A percentile compares a stretch with the other conserved stretches of the same genome.
These are phyloP conservation scores for Nephrotoma guestfalica DNA, from an alignment of 2,888 invertebrate genomes.

Conservation along the genomic window DNA sequence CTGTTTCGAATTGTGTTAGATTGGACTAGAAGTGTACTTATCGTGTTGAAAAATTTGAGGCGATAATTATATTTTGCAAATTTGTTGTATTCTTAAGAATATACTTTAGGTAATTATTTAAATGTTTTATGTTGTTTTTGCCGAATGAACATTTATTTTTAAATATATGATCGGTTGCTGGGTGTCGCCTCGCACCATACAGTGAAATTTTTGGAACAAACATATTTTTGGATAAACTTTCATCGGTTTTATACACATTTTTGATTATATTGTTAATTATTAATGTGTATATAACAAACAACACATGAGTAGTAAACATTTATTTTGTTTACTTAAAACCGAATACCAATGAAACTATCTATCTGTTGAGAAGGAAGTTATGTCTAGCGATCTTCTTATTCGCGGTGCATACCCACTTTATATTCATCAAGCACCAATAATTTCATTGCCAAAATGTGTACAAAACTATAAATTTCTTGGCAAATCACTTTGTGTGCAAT, in stretches of 20 bases:
- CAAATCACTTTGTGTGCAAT: background rate
- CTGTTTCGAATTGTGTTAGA: background rate
- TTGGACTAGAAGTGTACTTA: background rate
- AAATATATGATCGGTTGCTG: background rate
- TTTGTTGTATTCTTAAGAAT: background rate
- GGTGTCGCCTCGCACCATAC: background rate
- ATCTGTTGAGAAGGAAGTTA: background rate
- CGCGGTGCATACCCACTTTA: background rate
- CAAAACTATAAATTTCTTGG: background rate
- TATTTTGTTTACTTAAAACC: no score
- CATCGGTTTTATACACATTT: background rate
- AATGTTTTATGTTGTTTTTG: background rate
- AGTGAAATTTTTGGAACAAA: background rate
- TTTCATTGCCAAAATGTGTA: background rate
- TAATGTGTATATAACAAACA: no score
- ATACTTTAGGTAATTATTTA: background rate
- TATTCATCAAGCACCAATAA: background rate
- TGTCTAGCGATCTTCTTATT: background rate
- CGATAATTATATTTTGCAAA: background rate
- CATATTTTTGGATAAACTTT: background rate
- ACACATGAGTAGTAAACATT: no score
- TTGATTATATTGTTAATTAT: no score
- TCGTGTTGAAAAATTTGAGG: background rate
- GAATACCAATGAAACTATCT: background rate
- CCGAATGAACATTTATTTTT: background rate